A percentile compares a stretch with the other conserved stretches of the same genome.
Conservation (phyloP, 2,888 invertebrate species). For the Horisme vitalbata region DNA sequence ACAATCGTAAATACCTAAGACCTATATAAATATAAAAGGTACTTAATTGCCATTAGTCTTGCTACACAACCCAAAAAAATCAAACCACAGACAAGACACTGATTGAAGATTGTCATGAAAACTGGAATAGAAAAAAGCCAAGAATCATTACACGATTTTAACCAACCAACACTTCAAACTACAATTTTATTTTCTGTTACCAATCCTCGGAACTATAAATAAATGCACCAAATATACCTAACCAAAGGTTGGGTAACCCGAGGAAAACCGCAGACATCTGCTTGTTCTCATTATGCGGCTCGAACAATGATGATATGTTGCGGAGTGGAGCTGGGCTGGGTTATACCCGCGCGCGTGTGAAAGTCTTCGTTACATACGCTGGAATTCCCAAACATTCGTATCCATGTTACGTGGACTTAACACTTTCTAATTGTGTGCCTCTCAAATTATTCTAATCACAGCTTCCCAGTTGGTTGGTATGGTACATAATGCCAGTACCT, state of each 20-base stretch:
- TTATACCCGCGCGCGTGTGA: constrained; percentile 23
- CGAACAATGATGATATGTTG: constrained; percentile 34
- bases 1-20: not conserved
- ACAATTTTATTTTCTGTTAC: no score
- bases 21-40: not conserved
- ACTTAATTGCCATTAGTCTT: no score
- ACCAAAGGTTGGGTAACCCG: constrained; percentile 15
- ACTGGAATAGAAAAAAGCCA: no score
- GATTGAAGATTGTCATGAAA: no score
- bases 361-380: constrained; percentile 42
- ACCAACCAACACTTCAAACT: no score
- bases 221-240: not conserved
- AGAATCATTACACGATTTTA: no score
- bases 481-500: no score
- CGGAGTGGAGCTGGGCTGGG: constrained; percentile 34
- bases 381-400: constrained; percentile 57
- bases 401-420: constrained; percentile 44
- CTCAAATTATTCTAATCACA: constrained; percentile 7
- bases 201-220: not conserved
- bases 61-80: no score
- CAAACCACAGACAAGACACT: no score
- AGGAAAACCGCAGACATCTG: constrained; percentile 43
- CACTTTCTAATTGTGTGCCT: constrained; percentile 50
- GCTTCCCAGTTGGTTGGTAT: not conserved
- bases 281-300: constrained; percentile 7